These are phyloP conservation scores for Barbus barbus DNA, from an alignment of 2,113 vertebrate genomes.

Conservation along the genomic window DNA sequence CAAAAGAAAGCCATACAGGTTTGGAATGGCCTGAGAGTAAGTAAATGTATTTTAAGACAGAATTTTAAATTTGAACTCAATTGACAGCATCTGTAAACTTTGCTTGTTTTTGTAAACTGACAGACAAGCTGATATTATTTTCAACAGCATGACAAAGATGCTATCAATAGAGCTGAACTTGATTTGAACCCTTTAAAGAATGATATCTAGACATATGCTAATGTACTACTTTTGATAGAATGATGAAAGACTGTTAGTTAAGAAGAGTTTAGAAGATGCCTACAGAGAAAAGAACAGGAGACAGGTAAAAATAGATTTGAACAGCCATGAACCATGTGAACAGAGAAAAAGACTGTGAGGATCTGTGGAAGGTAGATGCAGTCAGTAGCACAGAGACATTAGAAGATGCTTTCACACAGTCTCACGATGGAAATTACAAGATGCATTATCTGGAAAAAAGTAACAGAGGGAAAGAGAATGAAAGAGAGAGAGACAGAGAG, in stretches of 20 bases:
- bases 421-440: slow-evolving; percentile 31
- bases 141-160: neutral
- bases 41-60: no score
- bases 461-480: neutral
- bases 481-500: neutral
- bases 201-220: neutral
- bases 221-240: neutral
- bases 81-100: neutral
- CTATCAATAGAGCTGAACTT: slow-evolving; percentile 15
- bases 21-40: neutral
- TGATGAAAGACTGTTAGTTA: neutral
- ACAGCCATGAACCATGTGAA: slow-evolving; percentile 14
- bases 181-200: slow-evolving; percentile 9
- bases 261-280: slow-evolving; percentile 16
- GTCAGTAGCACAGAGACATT: no score
- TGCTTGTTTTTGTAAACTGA: neutral
- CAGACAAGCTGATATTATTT: neutral
- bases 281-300: slow-evolving; percentile 5
- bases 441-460: slow-evolving; percentile 43
- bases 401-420: slow-evolving; percentile 36
- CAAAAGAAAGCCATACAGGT: neutral
- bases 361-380: no score
- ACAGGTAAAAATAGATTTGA: slow-evolving; percentile 26
- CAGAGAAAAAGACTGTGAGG: slow-evolving; percentile 34
- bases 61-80: neutral